These are phyloP conservation scores for Allobates femoralis DNA, from an alignment of 2,797 vertebrate genomes.

Conservation along the genomic window DNA sequence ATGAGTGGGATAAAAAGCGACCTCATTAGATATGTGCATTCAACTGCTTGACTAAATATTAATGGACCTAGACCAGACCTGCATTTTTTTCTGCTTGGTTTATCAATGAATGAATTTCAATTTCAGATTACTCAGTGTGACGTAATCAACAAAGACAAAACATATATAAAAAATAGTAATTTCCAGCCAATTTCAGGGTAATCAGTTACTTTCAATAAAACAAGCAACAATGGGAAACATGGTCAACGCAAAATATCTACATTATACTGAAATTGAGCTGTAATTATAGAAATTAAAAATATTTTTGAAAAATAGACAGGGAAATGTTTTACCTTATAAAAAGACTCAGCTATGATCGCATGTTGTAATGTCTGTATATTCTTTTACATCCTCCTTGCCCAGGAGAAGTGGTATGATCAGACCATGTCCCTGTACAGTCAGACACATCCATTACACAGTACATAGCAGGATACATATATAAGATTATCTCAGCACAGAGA, in stretches of 20 bases:
- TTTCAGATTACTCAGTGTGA: constrained; percentile 3
- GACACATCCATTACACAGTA: too few relatives aligned
- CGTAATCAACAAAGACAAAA: background rate
- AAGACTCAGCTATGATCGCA: too few relatives aligned
- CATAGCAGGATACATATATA: too few relatives aligned
- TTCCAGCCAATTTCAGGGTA: background rate
- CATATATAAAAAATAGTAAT: background rate
- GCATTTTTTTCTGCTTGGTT: constrained; percentile 34
- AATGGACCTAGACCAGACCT: background rate
- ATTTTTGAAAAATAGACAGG: too few relatives aligned
- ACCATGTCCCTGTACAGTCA: too few relatives aligned
- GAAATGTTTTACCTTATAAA: too few relatives aligned
- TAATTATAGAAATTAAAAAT: too few relatives aligned
- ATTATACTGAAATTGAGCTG: background rate
- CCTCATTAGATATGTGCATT: constrained; percentile 43
- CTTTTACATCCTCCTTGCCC: too few relatives aligned
- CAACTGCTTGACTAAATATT: constrained; percentile 50
- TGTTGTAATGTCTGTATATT: too few relatives aligned
- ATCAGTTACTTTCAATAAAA: background rate
- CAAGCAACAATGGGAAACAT: background rate
- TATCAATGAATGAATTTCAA: constrained; percentile 25
- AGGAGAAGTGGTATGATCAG: too few relatives aligned
- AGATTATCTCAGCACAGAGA: too few relatives aligned
- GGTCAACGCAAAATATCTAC: background rate
- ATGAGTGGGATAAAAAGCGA: constrained; percentile 38